A percentile compares a stretch with the other conserved stretches of the same genome.
Conservation (phyloP, 2,113 vertebrate genomes). For the Gymnorhina tibicen region DNA sequence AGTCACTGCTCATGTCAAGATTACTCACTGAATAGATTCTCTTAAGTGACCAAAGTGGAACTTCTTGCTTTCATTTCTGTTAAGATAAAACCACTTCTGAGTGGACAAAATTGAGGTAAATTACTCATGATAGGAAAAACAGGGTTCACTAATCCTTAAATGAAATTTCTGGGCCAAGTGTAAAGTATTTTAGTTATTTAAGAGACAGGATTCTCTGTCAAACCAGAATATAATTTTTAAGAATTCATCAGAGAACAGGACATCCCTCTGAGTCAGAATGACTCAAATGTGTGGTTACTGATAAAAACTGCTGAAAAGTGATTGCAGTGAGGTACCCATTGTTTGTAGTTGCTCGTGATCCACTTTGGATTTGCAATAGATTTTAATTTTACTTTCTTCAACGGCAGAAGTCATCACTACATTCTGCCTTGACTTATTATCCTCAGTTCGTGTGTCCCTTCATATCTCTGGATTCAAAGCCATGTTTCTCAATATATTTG, state of each 20-base stretch:
- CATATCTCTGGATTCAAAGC: neutral
- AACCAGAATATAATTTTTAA: neutral
- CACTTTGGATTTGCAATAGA: neutral
- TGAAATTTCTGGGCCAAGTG: neutral
- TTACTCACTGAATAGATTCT: slow-evolving; percentile 2
- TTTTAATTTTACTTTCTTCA: neutral
- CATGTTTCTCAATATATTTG: neutral
- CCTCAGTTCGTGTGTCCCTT: neutral
- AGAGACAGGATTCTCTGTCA: neutral
- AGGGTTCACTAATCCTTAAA: slow-evolving; percentile 34
- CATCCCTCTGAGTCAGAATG: neutral
- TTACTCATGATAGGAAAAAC: slow-evolving; percentile 20
- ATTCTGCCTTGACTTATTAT: neutral
- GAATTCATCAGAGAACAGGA: neutral
- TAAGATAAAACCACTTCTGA: slow-evolving; percentile 11
- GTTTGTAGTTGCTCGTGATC: neutral
- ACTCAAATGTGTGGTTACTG: neutral
- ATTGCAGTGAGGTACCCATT: neutral
- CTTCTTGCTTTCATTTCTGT: neutral
- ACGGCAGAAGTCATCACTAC: neutral
- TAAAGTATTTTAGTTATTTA: neutral
- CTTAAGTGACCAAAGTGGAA: slow-evolving; percentile 1
- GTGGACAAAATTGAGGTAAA: slow-evolving; percentile 8
- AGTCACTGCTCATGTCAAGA: neutral
- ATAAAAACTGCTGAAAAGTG: neutral